Base-by-base conservation (phyloP, 2,888 invertebrate species). In the Apoderus coryli region DNA sequence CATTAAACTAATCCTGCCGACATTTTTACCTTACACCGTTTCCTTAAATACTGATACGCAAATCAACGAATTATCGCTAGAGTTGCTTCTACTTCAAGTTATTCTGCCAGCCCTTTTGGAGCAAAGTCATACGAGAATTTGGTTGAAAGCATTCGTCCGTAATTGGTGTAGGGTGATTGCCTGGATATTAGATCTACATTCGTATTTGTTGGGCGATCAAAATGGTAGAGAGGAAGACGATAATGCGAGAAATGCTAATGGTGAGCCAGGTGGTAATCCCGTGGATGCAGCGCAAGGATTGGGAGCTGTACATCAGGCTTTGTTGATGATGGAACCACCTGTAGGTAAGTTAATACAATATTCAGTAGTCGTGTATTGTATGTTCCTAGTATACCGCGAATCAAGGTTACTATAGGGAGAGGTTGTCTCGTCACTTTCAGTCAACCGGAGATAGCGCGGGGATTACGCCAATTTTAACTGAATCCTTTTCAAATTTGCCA, bases 21-120 rank as follows among this genome's bases (percentile, higher is more conserved):
- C 75, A n/a, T 88, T 92, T 59, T 64, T 98, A 45, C 98, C 98
- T 0, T 98, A 96, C 52, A 85, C 89, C 2, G 80, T 98, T 9
- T 81, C 88, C 0, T 65, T 77, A 1, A 77, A 76, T 40, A 76
- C 72, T 0, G 85, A 85, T 47, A 74, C 81, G 0, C 82, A 89
- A 54, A 82, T 93, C 11, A 92, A 88, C 57, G 96, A 96, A 57
- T 63, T 96, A 5, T 93, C 93, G 10, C 60, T 98, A 49, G 96
- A 98, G 53, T 60, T 98, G 31, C 62, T 96, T 19, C 60, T 93
- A 10, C 62, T 93, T 25, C 93, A 93, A 68, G 77, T 96, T 16
- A 88, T 98, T 29, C 66, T 98, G 31, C 98, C 96, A 1, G 93
- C 95, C 0, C 64, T 98, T 22, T 63, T 98, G 35, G 96, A 98